phyloP scores from a whole-genome alignment of 2,888 invertebrate species.

The Falcaria lacertinaria region DNA sequence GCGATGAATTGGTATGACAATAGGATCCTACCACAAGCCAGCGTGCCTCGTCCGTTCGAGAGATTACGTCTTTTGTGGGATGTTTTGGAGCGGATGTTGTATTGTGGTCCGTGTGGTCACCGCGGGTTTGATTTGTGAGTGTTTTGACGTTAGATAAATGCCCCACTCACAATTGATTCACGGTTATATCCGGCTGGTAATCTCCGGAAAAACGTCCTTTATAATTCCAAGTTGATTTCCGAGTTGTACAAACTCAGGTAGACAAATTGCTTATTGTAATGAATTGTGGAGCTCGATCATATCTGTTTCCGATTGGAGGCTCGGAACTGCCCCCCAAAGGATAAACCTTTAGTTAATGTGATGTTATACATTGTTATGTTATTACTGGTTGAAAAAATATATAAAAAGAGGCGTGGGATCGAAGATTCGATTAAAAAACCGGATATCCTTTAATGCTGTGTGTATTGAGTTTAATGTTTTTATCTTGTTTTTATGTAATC shows the following conservation, averaged over 20 bases:
- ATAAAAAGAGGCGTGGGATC: conserved; percentile 56
- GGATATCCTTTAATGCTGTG: conserved; percentile 61
- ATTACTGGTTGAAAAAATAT: conserved; percentile 20
- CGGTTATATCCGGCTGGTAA: conserved; percentile 29
- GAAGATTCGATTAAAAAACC: conserved; percentile 44
- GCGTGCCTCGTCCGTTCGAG: conserved; percentile 26
- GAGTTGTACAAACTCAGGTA: conserved; percentile 45
- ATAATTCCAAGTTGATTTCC: not conserved
- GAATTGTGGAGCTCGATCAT: conserved; percentile 42
- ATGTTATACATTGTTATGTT: conserved; percentile 45
- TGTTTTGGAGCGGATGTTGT: conserved; percentile 54
- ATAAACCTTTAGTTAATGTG: conserved; percentile 42
- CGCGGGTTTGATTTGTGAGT: conserved; percentile 49
- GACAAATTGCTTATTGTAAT: conserved; percentile 14
- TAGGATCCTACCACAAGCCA: conserved; percentile 44
- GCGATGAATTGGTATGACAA: conserved; percentile 27
- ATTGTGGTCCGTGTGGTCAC: conserved; percentile 58
- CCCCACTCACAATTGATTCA: conserved; percentile 34
- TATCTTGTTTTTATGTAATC: conserved; percentile 19
- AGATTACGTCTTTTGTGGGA: conserved; percentile 45
- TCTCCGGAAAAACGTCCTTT: conserved; percentile 11
- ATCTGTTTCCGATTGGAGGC: conserved; percentile 39
- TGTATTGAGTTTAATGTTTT: conserved; percentile 45
- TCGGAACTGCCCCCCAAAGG: conserved; percentile 19
- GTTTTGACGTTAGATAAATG: conserved; percentile 53